A percentile compares a stretch with the other conserved stretches of the same genome.
Conservation (phyloP, 2,113 vertebrate species). For the Dromaius novaehollandiae region DNA sequence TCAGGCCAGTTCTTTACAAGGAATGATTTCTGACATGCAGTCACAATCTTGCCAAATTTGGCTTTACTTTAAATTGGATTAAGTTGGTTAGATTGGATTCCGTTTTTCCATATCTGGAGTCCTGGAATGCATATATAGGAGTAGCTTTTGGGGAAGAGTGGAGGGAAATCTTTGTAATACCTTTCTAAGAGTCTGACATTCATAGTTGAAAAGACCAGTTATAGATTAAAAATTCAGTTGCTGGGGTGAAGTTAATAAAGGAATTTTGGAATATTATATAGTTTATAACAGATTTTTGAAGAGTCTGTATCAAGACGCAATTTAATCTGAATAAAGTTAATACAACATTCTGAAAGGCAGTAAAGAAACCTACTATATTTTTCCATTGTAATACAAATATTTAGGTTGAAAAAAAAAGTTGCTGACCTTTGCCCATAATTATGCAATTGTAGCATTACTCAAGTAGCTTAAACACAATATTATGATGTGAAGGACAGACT, state of each 20-base stretch:
- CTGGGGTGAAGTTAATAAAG: not conserved
- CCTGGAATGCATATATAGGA: not conserved
- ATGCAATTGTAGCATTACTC: not conserved
- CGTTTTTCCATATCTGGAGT: not conserved
- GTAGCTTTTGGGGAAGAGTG: not conserved
- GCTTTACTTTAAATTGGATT: not conserved
- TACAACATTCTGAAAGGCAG: not conserved
- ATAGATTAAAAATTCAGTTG: not conserved
- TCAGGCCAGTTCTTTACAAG: not conserved
- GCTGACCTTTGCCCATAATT: constrained; percentile 40
- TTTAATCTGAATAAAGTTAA: not conserved
- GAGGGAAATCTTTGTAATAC: not conserved
- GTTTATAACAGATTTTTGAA: not conserved
- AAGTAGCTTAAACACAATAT: constrained; percentile 13
- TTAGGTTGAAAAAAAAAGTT: constrained; percentile 37
- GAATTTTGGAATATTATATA: not conserved
- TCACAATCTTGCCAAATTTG: not conserved
- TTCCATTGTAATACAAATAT: constrained; percentile 19
- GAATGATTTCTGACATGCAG: not conserved
- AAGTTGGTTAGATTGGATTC: not conserved
- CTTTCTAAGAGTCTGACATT: not conserved
- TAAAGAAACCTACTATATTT: not conserved
- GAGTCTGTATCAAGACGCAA: not conserved
- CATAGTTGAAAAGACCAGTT: not conserved
- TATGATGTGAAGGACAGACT: not conserved